A percentile compares a stretch with the other conserved stretches of the same genome.
phyloP scores from a whole-genome alignment of 2,888 invertebrate species.

The Phlogophora meticulosa region DNA sequence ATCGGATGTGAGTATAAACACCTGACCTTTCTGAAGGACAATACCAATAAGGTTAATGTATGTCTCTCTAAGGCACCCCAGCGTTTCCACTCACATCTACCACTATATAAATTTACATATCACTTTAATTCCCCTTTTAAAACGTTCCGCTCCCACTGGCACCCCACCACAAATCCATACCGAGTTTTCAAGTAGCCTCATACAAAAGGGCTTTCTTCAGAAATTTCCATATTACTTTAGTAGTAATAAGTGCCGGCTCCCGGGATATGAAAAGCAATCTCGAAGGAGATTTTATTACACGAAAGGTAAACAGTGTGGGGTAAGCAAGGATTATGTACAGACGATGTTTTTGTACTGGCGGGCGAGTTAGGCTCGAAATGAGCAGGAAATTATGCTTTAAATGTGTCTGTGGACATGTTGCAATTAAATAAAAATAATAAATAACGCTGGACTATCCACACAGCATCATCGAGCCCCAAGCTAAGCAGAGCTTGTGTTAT shows the following conservation, averaged over 20 bases:
- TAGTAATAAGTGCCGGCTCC: constrained; percentile 72
- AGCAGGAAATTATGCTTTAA: constrained; percentile 2
- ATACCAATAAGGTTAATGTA: too few relatives aligned
- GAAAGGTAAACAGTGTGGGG: constrained; percentile 52
- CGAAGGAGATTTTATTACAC: constrained; percentile 63
- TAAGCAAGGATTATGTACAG: constrained; percentile 39
- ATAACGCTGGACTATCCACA: too few relatives aligned
- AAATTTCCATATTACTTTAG: constrained; percentile 82
- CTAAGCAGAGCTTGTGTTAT: too few relatives aligned
- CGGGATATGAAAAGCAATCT: constrained; percentile 65
- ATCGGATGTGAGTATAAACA: too few relatives aligned
- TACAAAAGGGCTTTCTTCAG: constrained; percentile 79
- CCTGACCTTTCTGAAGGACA: too few relatives aligned
- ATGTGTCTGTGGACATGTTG: neutral
- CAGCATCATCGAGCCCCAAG: too few relatives aligned
- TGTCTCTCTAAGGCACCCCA: too few relatives aligned
- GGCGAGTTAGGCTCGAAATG: constrained; percentile 7
- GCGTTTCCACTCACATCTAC: too few relatives aligned
- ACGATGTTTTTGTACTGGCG: constrained; percentile 3
- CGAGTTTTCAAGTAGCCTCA: constrained; percentile 74
- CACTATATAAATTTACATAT: too few relatives aligned
- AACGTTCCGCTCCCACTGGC: constrained; percentile 45
- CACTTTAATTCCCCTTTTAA: neutral
- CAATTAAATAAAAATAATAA: neutral
- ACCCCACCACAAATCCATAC: constrained; percentile 60